Conservation (phyloP, 2,888 invertebrate species). For the Selenia dentaria region DNA sequence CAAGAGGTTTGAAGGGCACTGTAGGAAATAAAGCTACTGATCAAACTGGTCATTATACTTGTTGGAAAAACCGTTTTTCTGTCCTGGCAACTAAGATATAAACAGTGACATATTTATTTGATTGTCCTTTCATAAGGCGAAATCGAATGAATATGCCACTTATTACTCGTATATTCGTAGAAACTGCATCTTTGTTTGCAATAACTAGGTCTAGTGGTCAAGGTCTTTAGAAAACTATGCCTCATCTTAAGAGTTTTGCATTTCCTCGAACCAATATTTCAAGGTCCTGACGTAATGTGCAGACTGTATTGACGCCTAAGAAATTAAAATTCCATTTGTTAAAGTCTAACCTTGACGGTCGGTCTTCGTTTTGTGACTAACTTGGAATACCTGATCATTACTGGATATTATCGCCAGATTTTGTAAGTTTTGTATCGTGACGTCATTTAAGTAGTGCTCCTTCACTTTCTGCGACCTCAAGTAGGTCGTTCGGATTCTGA, state of each 20-base stretch:
- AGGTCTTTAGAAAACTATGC: constrained; percentile 1
- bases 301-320: neutral
- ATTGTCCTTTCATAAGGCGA: too few relatives aligned
- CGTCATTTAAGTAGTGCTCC: constrained; percentile 42
- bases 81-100: too few relatives aligned
- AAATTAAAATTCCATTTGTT: constrained; percentile 8
- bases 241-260: constrained; percentile 6
- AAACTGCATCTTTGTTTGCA: too few relatives aligned
- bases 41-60: too few relatives aligned
- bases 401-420: constrained; percentile 4
- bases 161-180: too few relatives aligned
- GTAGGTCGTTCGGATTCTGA: constrained; percentile 43
- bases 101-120: too few relatives aligned
- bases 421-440: constrained; percentile 26
- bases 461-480: constrained; percentile 45
- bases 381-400: neutral
- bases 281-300: constrained; percentile 5
- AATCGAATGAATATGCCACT: too few relatives aligned
- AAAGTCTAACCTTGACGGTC: constrained; percentile 8
- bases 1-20: too few relatives aligned
- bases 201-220: neutral
- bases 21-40: too few relatives aligned
- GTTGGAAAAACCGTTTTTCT: too few relatives aligned
- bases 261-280: constrained; percentile 9
- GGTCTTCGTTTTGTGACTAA: constrained; percentile 12